phyloP scores from a whole-genome alignment of 2,113 vertebrate genomes.

The Myotis yumanensis region DNA sequence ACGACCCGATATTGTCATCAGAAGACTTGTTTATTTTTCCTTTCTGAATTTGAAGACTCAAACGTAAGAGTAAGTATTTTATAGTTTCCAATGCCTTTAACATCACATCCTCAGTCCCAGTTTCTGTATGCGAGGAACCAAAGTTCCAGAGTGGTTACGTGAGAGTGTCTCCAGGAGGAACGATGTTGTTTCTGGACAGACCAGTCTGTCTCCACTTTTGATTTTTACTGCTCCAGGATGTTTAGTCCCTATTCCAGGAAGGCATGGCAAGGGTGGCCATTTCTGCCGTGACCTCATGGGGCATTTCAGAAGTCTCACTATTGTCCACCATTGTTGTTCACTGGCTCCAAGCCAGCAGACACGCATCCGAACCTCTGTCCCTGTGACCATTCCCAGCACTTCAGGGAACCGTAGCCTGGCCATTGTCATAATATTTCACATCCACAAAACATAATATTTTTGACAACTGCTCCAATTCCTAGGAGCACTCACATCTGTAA shows the following conservation, averaged over 20 bases:
- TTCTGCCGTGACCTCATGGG: neutral
- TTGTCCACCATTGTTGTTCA: neutral
- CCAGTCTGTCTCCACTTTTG: neutral
- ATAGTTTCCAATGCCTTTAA: neutral
- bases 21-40: neutral
- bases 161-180: neutral
- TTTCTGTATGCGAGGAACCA: neutral
- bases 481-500: neutral
- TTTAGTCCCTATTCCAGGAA: neutral
- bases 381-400: neutral
- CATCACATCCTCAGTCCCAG: neutral
- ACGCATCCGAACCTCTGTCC: slow-evolving; percentile 16
- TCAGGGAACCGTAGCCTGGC: neutral
- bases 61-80: neutral
- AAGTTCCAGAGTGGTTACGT: neutral
- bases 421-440: neutral
- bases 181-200: neutral
- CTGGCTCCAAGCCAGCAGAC: slow-evolving; percentile 19
- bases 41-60: slow-evolving; percentile 4
- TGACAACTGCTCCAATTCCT: neutral
- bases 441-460: neutral
- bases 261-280: neutral
- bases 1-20: neutral
- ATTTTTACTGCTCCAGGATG: neutral
- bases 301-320: neutral